These are phyloP conservation scores for Ceuthmochares aereus DNA, from an alignment of 2,113 vertebrate genomes.

Conservation along the genomic window DNA sequence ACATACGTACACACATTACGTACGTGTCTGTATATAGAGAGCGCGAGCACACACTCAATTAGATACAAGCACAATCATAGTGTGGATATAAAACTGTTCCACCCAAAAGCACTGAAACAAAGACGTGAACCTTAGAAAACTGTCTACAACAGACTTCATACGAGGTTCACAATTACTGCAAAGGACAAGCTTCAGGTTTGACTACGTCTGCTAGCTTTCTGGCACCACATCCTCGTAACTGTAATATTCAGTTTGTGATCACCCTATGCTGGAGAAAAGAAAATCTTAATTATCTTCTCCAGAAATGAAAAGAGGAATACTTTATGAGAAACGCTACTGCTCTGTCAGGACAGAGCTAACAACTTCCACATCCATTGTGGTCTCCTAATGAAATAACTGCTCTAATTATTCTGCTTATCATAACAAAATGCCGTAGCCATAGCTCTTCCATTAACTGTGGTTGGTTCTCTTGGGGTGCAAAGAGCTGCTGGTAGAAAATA, in stretches of 20 bases:
- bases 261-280: not conserved
- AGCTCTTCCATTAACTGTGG: not conserved
- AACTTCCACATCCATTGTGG: not conserved
- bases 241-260: not conserved
- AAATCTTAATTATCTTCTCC: not conserved
- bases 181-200: not conserved
- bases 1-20: too few relatives aligned
- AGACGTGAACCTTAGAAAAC: not conserved
- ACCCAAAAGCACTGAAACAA: not conserved
- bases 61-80: not conserved
- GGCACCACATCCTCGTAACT: not conserved
- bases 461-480: not conserved
- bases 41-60: rapidly evolving
- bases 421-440: rapidly evolving
- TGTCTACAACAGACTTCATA: not conserved
- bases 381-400: not conserved
- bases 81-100: not conserved
- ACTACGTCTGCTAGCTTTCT: not conserved
- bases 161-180: not conserved
- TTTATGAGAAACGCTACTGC: not conserved
- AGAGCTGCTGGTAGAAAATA: not conserved
- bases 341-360: not conserved
- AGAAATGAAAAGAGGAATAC: not conserved
- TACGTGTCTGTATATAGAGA: rapidly evolving
- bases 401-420: not conserved